Conservation (phyloP, 2,113 vertebrate genomes). For the Melanerpes formicivorus region DNA sequence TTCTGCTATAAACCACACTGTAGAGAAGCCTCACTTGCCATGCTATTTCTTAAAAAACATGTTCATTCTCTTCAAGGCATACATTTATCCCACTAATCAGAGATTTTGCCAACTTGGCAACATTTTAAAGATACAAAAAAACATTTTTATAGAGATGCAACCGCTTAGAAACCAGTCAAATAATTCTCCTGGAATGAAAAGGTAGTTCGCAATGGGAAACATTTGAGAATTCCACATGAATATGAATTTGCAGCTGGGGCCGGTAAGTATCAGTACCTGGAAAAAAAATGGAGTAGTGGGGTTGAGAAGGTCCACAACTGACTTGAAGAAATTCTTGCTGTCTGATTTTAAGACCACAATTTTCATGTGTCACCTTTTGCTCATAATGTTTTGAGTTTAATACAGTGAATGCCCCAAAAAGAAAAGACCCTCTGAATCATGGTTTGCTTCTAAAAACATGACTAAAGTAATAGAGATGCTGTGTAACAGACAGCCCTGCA, state of each 20-base stretch:
- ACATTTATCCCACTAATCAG: neutral
- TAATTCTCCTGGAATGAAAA: neutral
- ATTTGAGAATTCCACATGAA: neutral
- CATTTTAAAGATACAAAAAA: neutral
- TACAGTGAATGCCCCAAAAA: neutral
- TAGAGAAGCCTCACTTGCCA: constrained; percentile 1
- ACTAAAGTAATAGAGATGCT: neutral
- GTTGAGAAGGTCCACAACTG: neutral
- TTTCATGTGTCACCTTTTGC: neutral
- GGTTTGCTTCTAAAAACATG: neutral
- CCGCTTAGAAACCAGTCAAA: neutral
- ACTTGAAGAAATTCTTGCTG: neutral
- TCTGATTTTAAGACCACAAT: neutral
- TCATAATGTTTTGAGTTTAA: neutral
- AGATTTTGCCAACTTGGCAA: constrained; percentile 1
- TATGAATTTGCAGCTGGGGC: neutral
- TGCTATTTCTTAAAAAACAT: neutral
- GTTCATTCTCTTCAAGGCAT: constrained; percentile 1
- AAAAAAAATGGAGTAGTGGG: neutral
- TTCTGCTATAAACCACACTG: neutral
- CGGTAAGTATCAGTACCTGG: neutral
- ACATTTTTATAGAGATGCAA: neutral
- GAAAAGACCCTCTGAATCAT: neutral
- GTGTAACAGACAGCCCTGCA: neutral
- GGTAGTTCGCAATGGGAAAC: neutral